phyloP scores from a whole-genome alignment of 2,113 vertebrate genomes.

The Eulacestoma nigropectus region DNA sequence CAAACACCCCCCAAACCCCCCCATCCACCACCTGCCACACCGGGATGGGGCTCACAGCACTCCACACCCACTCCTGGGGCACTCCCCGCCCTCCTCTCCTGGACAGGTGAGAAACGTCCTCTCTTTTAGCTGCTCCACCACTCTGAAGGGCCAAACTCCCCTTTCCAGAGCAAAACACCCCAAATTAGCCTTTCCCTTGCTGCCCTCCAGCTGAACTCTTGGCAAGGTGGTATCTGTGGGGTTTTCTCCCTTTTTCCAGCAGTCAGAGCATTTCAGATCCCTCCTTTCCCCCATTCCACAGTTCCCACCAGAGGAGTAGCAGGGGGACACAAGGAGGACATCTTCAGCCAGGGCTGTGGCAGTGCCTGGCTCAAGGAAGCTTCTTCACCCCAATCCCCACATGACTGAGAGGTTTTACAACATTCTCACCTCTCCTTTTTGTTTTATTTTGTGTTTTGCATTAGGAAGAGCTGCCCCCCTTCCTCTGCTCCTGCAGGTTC shows the following conservation, averaged over 20 bases:
- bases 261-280: not conserved
- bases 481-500: not conserved
- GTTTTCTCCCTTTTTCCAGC: not conserved
- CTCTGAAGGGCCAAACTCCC: not conserved
- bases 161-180: not conserved
- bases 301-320: not conserved
- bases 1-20: accelerated
- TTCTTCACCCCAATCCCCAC: not conserved
- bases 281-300: not conserved
- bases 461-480: not conserved
- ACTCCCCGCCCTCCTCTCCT: not conserved
- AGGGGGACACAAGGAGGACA: not conserved
- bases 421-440: not conserved
- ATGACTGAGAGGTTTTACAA: not conserved
- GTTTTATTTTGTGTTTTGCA: not conserved
- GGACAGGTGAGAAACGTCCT: no score
- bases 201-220: not conserved
- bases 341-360: not conserved
- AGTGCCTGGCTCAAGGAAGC: not conserved
- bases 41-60: accelerated
- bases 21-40: accelerated
- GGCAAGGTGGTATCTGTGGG: not conserved
- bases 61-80: accelerated
- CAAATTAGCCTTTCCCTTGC: not conserved
- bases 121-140: not conserved